Evolutionary conservation across 2,797 vertebrate species (phyloP).

Genomic region (Atherinosoma microstoma): DNA sequence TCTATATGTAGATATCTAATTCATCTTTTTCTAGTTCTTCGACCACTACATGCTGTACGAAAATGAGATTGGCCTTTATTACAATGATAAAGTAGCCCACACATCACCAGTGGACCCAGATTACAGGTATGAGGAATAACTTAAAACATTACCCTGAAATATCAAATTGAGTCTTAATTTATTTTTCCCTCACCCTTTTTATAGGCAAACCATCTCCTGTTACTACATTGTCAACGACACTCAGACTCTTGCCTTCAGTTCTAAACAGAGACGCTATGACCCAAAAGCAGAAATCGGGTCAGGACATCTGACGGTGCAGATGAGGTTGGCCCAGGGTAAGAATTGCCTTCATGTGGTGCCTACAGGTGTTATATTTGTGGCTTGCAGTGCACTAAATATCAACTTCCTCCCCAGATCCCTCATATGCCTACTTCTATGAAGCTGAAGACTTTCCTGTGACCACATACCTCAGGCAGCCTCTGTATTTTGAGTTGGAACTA

Average conservation of each 20-base stretch:
- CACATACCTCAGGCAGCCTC: slow-evolving; percentile 71
- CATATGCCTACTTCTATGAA: slow-evolving; percentile 70
- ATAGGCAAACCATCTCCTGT: slow-evolving; percentile 79
- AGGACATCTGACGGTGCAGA: slow-evolving; percentile 73
- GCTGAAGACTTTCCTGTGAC: slow-evolving; percentile 77
- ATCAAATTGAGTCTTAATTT: too few species aligned
- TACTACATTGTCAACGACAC: slow-evolving; percentile 74
- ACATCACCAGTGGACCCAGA: slow-evolving; percentile 40
- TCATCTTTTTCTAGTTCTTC: slow-evolving; percentile 72
- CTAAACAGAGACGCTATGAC: slow-evolving; percentile 37
- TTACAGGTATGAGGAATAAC: slow-evolving; percentile 66
- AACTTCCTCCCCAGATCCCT: slow-evolving; percentile 59
- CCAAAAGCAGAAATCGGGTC: slow-evolving; percentile 68
- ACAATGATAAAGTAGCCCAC: background rate
- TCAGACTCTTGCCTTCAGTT: slow-evolving; percentile 53
- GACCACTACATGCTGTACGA: slow-evolving; percentile 80
- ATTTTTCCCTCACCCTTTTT: fast-evolving
- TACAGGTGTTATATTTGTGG: too few species aligned
- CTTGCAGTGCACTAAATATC: background rate
- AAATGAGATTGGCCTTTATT: slow-evolving; percentile 75
- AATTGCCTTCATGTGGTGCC: too few species aligned
- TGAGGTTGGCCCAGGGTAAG: slow-evolving; percentile 77
- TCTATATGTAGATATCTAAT: too few species aligned
- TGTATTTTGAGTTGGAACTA: slow-evolving; percentile 83
- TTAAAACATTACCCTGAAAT: background rate